Evolutionary conservation across 1,140 invertebrate genomes (phyloP), one percentile per base, ranked within the genome.

Genomic region (Drosophila albomicans): DNA sequence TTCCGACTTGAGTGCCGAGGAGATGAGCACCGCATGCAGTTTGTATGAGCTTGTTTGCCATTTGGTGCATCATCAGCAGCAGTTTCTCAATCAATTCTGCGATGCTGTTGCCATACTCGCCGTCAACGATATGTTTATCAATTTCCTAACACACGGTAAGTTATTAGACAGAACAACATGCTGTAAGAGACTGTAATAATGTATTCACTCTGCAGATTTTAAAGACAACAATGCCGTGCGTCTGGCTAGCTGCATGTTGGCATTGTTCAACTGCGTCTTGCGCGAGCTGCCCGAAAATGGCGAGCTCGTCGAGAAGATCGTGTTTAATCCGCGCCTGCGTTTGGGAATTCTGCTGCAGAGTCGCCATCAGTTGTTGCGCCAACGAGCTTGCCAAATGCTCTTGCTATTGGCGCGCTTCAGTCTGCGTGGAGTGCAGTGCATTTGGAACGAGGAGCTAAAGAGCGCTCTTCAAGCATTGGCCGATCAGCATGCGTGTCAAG

Each of bases 71-170:
- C 91, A 94, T 10, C 94, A 95, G 32, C 94, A 95, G 25, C 94
- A 95, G 61, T 97, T 96, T 89, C 94, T 97, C 0, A 94, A 94
- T 1, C 96, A 97, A 80, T 95, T 97, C 82, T 97, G 96, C 82
- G 95, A 97, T 69, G 95, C 96, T 1, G 93, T 97, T 28, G 94
- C 94, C n/a, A 94, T 96, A 35, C 93, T 96, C 20, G 94, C 95
- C 58, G 95, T 94, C 2, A 93, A 93, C 67, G 81, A 93, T 6
- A 91, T 95, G 4, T 93, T 95, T 62, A 94, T 94, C 2, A 88
- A 91, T 20, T 93, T 95, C 41, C 88, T 95, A 4, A 92, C 88
- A 3, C 92, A 94, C 16, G 93, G 94, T 95, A 88, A 92, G 94
- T 25, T 25, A 4, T 25, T 25, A 1, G 20, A 10, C 32, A 6